phyloP scores from a whole-genome alignment of 2,113 vertebrate genomes.

The Megaceryle torquata region DNA sequence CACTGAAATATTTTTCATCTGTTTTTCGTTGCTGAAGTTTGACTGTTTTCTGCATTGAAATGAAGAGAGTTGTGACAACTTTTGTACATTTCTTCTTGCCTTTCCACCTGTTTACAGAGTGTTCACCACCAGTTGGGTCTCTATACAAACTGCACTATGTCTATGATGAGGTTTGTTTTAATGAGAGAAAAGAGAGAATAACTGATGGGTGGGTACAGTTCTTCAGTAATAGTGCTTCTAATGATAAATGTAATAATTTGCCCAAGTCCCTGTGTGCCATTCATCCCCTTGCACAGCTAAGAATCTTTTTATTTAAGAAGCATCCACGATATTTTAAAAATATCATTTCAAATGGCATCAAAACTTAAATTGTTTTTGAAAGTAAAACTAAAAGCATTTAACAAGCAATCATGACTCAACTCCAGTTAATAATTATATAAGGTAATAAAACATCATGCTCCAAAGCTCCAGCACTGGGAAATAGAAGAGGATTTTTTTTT shows the following conservation, averaged over 20 bases:
- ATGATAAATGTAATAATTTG: slow-evolving; percentile 3
- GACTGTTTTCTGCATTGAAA: not conserved
- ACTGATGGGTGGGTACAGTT: not conserved
- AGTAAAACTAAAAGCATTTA: slow-evolving; percentile 28
- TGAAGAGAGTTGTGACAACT: not conserved
- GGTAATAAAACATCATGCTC: not conserved
- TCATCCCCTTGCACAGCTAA: not conserved
- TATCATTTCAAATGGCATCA: not conserved
- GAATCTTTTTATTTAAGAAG: not conserved
- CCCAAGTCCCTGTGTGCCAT: not conserved
- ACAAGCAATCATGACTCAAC: slow-evolving; percentile 14
- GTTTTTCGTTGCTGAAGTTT: not conserved
- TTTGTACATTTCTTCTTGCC: not conserved
- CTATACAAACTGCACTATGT: not conserved
- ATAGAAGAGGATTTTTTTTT: not conserved
- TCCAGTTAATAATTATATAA: slow-evolving; percentile 20
- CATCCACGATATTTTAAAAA: not conserved
- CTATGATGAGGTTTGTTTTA: not conserved
- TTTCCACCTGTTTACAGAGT: not conserved
- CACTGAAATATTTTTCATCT: not conserved
- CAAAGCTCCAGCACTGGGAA: not conserved
- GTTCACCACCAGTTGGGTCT: not conserved
- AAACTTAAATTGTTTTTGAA: slow-evolving; percentile 6
- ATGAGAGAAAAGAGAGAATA: not conserved
- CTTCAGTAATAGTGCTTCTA: not conserved